Evolutionary conservation across 2,797 vertebrate genomes (phyloP), one percentile per base, ranked within the genome.

Genomic region (Lepilemur ruficaudatus): DNA sequence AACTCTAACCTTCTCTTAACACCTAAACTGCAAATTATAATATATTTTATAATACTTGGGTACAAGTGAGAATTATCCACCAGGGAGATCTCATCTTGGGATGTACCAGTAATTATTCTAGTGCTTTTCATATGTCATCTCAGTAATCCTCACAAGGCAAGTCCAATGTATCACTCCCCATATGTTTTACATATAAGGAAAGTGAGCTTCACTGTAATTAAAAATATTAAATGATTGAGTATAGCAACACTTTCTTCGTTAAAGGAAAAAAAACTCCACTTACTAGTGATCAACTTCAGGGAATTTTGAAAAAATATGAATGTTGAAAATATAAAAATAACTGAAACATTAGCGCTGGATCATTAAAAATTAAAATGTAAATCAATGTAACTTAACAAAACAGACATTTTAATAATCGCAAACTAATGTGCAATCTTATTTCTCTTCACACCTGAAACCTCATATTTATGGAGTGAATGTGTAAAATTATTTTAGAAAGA

Each of bases 361-460:
- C 32, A 78, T 22, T 70, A 75, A 92, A 90, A 82, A n/a, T 9
- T 91, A 28, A 94, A 94, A 87, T 86, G 25, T 35, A 93, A 87
- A 73, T 86, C 8, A 30, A 14, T 7, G 22, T 52, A 94, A 50
- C 22, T 90, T 78, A 73, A 61, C 67, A 46, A 96, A 89, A 8
- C 2, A 59, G 20, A 2, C 3, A 83, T 88, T 91, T 85, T 80
- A 92, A 90, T 80, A 57, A 30, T 7, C 9, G 55, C 2, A 79
- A 32, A 69, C n/a, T 41, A 70, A 69, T 67, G 7, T 82, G 25
- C 35, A 32, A 69, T 52, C 22, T 41, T 75, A 32, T 89, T 92
- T 38, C 5, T 55, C 30, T 48, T 93, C 25, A 83, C 38, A 48
- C 5, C 30, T 87, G 30, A 61, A 81, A 65, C 0, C 0, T 2